Evolutionary conservation across 2,888 invertebrate genomes (phyloP).

Genomic region (Nomada flava): DNA sequence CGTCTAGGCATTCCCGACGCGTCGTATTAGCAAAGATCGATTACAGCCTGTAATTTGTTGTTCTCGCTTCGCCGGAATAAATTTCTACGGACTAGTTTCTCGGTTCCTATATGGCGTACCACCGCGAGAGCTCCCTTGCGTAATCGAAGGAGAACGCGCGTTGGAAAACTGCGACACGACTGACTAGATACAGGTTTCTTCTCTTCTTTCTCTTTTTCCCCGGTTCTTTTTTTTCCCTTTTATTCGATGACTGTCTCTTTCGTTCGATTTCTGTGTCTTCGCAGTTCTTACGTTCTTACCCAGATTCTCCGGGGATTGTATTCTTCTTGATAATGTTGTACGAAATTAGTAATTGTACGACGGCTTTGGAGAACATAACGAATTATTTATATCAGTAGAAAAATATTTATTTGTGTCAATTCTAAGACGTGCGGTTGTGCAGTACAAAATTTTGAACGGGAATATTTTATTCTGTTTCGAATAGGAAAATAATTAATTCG

Average conservation of each 20-base stretch:
- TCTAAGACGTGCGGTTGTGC: too few relatives aligned
- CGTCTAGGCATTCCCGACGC: conserved; percentile 77
- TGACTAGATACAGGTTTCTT: conserved; percentile 50
- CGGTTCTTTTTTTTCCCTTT: not conserved
- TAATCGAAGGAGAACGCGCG: conserved; percentile 46
- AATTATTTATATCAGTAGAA: too few relatives aligned
- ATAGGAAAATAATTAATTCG: too few relatives aligned
- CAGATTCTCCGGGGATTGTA: too few relatives aligned
- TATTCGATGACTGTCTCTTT: not conserved
- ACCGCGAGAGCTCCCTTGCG: conserved; percentile 52
- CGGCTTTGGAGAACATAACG: too few relatives aligned
- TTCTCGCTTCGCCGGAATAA: conserved; percentile 82
- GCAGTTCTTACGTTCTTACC: too few relatives aligned
- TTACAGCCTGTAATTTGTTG: conserved; percentile 82
- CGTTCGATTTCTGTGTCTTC: not conserved
- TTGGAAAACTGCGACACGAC: conserved; percentile 51
- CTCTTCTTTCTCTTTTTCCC: conserved; percentile 27
- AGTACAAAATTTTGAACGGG: too few relatives aligned
- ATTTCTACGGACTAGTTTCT: conserved; percentile 80
- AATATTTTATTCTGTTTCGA: too few relatives aligned
- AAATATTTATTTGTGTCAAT: too few relatives aligned
- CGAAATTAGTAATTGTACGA: too few relatives aligned
- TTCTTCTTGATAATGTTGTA: too few relatives aligned
- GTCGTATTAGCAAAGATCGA: conserved; percentile 83
- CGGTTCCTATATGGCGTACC: conserved; percentile 63